Conservation (phyloP, 2,797 vertebrate genomes). For the Rhinoraja longicauda region DNA sequence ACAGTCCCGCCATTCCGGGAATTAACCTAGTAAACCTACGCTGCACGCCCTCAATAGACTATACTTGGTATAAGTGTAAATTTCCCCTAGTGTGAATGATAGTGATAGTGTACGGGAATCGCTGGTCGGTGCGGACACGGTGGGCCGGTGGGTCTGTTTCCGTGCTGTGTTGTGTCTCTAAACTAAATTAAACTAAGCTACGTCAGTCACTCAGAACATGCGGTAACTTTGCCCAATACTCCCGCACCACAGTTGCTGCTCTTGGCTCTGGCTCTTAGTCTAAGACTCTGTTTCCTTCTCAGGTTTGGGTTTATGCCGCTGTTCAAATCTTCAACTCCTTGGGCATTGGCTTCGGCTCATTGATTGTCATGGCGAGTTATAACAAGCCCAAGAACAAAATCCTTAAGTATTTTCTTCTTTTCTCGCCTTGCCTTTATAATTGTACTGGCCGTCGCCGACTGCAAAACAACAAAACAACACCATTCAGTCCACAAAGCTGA, state of each 20-base stretch:
- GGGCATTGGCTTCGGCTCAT: constrained; percentile 64
- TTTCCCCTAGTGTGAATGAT: no score
- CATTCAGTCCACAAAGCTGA: background rate
- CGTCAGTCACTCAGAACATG: background rate
- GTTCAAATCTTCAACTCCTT: constrained; percentile 73
- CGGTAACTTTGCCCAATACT: background rate
- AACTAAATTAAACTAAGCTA: no score
- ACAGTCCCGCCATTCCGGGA: no score
- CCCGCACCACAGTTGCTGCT: background rate
- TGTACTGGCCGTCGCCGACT: background rate
- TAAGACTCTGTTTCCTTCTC: constrained; percentile 26
- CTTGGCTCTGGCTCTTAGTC: background rate
- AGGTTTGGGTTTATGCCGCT: constrained; percentile 72
- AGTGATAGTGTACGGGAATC: no score
- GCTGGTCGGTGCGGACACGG: no score
- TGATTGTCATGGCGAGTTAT: constrained; percentile 69
- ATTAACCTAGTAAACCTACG: no score
- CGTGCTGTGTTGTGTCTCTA: no score
- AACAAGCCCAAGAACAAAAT: constrained; percentile 67
- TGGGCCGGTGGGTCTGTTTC: no score
- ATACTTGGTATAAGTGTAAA: no score
- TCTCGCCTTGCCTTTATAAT: background rate
- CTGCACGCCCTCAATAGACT: no score
- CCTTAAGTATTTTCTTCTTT: constrained; percentile 54
- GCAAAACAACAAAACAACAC: background rate